Base-by-base conservation (phyloP, 2,888 invertebrate genomes). In the Ochropleura leucogaster region DNA sequence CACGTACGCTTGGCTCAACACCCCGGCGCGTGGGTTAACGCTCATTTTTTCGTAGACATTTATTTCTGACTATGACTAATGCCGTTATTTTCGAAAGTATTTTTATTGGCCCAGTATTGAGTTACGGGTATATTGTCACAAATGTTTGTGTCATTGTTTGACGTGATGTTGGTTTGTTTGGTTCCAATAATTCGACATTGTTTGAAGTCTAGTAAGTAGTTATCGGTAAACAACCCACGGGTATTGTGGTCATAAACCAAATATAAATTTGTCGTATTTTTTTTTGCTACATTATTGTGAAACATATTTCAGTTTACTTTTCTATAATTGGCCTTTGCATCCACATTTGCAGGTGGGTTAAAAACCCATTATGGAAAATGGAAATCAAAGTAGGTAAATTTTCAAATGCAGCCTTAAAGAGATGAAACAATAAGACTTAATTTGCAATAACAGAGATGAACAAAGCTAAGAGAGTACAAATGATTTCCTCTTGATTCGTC, bases 1-100 rank as follows among this genome's bases (percentile, higher is more conserved):
- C 67, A 77, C 84, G 84, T 83, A 83, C 77, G 85, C 77, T 93
- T 94, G 94, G 94, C 93, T 90, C 92, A 82, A 72, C 70, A 78
- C 75, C 75, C 78, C 63, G 73, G 75, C 84, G 94, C 95, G 94
- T 94, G 94, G 93, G 94, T 88, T 90, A 89, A 80, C 80, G 82
- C 86, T 86, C 86, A 89, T 92, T 93, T 94, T 95, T 92, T 84
- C 59, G 74, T 89, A 90, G 87, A 90, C 89, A 92, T 90, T 90
- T 94, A 94, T 95, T 95, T 93, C 86, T 76, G 91, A 87, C 89
- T 86, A 88, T 95, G 95, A 95, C 93, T 95, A 95, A 95, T 90
- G 79, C 82, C 77, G 92, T 91, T 95, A 94, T 95, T 95, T 94
- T 89, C 80, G 89, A 90, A 90, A 89, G 89, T 90, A 92, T 93